phyloP scores from a whole-genome alignment of 2,888 invertebrate genomes.

The Syrphus vitripennis region DNA sequence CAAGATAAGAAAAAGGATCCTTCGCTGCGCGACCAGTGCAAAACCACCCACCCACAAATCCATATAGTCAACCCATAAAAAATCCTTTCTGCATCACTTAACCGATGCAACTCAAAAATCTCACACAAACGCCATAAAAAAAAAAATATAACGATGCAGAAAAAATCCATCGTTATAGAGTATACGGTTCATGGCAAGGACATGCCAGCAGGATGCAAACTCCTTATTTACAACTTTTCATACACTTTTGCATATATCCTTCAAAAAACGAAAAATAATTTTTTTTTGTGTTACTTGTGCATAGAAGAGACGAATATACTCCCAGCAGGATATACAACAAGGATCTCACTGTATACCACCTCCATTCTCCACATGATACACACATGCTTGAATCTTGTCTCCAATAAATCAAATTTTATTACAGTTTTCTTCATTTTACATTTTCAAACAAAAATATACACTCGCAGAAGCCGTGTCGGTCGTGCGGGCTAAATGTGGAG shows the following conservation, averaged over 20 bases:
- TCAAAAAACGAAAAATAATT: conserved; percentile 67
- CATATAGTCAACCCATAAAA: background rate
- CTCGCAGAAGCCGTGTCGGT: conserved; percentile 34
- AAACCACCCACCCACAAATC: conserved; percentile 2
- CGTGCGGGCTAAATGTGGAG: background rate
- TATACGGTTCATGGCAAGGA: conserved; percentile 35
- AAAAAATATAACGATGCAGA: conserved; percentile 45
- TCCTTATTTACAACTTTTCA: conserved; percentile 71
- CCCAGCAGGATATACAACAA: conserved; percentile 67
- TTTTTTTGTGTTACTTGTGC: conserved; percentile 25
- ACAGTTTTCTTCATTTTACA: conserved; percentile 81
- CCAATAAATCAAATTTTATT: conserved; percentile 82
- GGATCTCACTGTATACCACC: conserved; percentile 12
- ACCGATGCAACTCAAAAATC: conserved; percentile 68
- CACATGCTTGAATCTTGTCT: conserved; percentile 80
- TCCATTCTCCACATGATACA: conserved; percentile 68
- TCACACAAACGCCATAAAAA: background rate
- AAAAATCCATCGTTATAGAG: background rate
- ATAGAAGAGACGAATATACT: conserved; percentile 30
- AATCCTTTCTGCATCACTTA: conserved; percentile 66
- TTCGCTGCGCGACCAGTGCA: too few species aligned
- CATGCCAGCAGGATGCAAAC: conserved; percentile 64
- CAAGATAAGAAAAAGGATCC: conserved; percentile 65
- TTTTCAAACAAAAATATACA: conserved; percentile 68
- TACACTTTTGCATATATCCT: conserved; percentile 70